phyloP scores from a whole-genome alignment of 2,113 vertebrate species.

The Tenrec ecaudatus region DNA sequence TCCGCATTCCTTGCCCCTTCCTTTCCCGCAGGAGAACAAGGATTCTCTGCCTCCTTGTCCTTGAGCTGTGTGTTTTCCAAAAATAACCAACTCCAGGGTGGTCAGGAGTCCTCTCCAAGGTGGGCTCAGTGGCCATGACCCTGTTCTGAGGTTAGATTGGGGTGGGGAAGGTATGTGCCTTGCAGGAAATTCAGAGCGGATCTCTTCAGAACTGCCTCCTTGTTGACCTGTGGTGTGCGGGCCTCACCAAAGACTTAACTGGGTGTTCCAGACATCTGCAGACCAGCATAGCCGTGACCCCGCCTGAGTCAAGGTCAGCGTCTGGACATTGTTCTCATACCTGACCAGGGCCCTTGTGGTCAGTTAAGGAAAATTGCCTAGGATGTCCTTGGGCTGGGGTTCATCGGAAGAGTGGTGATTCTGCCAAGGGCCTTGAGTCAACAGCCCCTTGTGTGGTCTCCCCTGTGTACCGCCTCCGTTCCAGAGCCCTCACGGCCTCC shows the following conservation, averaged over 20 bases:
- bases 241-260: neutral
- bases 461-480: neutral
- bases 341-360: constrained; percentile 61
- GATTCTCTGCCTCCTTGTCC: neutral
- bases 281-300: neutral
- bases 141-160: neutral
- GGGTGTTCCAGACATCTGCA: constrained; percentile 53
- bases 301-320: constrained; percentile 55
- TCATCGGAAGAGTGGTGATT: constrained; percentile 15
- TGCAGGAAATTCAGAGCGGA: neutral
- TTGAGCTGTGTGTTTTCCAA: neutral
- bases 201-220: neutral
- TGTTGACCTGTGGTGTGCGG: neutral
- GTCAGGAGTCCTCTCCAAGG: constrained; percentile 38
- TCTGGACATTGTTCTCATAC: constrained; percentile 65
- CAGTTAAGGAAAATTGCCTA: constrained; percentile 55
- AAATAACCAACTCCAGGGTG: neutral
- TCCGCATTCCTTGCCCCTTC: neutral
- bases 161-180: neutral
- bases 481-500: neutral
- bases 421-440: constrained; percentile 36
- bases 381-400: constrained; percentile 25
- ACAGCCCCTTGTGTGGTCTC: constrained; percentile 63
- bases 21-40: constrained; percentile 1
- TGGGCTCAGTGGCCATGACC: neutral